Evolutionary conservation across 2,113 vertebrate species (phyloP), one percentile per base, ranked within the genome.

Genomic region (Tichodroma muraria): DNA sequence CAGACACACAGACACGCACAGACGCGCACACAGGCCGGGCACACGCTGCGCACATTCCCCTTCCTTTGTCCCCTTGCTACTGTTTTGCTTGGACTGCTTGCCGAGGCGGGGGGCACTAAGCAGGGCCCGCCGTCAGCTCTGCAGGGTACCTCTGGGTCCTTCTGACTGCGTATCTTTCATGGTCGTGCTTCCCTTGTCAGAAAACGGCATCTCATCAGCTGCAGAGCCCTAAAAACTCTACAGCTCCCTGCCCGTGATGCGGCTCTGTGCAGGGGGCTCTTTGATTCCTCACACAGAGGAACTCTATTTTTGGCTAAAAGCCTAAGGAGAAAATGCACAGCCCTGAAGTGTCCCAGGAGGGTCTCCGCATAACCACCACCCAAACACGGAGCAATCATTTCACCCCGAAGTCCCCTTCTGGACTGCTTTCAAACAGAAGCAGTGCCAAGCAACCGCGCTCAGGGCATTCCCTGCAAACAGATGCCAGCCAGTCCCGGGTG

Each of bases 381-480:
- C 13, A 4, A 56, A 6, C 16, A 5, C 8, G 1, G 6, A 25
- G 24, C 40, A 8, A n/a, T 3, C 28, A 2, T 50, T 77, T 73
- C 47, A 33, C 8, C n/a, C 50, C 10, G 5, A 25, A 37, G 16
- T 10, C 11, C 8, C 12, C 28, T 31, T 59, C 3, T 1, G 11
- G 79, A 31, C 89, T 20, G 50, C 35, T 63, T 50, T 42, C 52
- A 17, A 49, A 16, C 25, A 5, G n/a, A 14, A 73, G 50, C 49
- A 4, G 4, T 1, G 15, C 17, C 0, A 0, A 16, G 23, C 21
- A 10, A 0, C 45, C 0, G 2, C 2, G 28, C 31, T 13, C 18
- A 1, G 17, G 16, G 19, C 18, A 5, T 38, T 28, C 42, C 56
- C 45, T 30, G 30, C 53, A 8, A 23, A 13, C 17, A 4, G 11